Percentiles rank a stretch among this genome's conserved stretches.
Evolutionary conservation across 2,888 invertebrate species (phyloP).

Genomic region (Meiosimyza decipiens): DNA sequence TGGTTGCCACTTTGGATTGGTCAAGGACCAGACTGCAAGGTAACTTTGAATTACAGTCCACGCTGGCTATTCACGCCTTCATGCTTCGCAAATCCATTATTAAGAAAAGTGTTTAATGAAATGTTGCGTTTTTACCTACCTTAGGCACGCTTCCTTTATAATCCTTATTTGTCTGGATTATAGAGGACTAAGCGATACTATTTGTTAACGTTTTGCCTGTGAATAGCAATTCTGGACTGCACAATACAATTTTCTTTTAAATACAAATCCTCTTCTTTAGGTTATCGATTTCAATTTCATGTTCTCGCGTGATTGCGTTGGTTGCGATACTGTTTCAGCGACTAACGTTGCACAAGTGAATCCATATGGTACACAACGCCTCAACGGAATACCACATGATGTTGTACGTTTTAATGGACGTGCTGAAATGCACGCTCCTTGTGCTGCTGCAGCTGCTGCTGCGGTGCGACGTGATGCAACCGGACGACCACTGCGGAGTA

Average conservation of each 20-base stretch:
- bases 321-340: conserved; percentile 60
- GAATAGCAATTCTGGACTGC: background rate
- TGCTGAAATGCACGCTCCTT: conserved; percentile 53
- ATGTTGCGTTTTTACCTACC: too few species aligned
- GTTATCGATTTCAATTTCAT: conserved; percentile 69
- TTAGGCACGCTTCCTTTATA: too few species aligned
- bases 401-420: conserved; percentile 63
- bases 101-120: too few species aligned
- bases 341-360: conserved; percentile 53
- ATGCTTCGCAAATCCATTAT: too few species aligned
- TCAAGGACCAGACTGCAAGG: conserved; percentile 70
- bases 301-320: conserved; percentile 67
- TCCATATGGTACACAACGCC: conserved; percentile 58
- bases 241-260: background rate
- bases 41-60: conserved; percentile 28
- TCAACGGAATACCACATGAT: conserved; percentile 60
- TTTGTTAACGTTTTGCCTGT: conserved; percentile 4
- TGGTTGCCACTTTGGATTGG: conserved; percentile 75
- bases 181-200: too few species aligned
- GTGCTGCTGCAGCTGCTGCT: conserved; percentile 41
- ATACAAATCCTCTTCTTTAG: conserved; percentile 35
- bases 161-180: too few species aligned
- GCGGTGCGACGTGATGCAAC: conserved; percentile 49
- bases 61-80: background rate
- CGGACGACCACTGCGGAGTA: conserved; percentile 59